A percentile compares a stretch with the other conserved stretches of the same genome.
Conservation (phyloP, 2,888 invertebrate genomes). For the Mystacides longicornis region DNA sequence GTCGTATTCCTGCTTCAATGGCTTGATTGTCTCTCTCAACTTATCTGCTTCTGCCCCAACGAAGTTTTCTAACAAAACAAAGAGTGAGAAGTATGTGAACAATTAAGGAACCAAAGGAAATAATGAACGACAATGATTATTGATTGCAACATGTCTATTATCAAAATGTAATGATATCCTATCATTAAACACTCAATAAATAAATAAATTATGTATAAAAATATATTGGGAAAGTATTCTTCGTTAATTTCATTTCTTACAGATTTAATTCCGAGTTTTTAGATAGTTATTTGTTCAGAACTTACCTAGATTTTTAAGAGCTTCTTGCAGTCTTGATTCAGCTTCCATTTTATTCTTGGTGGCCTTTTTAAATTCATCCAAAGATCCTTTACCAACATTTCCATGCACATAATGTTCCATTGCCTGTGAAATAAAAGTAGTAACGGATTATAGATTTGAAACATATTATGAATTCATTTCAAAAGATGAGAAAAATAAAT, state of each 20-base stretch:
- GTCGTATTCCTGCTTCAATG: constrained; percentile 52
- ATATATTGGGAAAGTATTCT: no score
- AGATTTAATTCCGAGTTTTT: no score
- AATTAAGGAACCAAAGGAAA: no score
- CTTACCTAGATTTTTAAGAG: constrained; percentile 19
- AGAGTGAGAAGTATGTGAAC: no score
- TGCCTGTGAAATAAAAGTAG: constrained; percentile 12
- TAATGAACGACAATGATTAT: no score
- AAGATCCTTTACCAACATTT: constrained; percentile 15
- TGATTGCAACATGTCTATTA: no score
- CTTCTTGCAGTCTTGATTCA: constrained; percentile 13
- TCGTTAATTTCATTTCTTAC: no score
- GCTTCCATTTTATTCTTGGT: constrained; percentile 18
- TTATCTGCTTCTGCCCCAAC: constrained; percentile 39
- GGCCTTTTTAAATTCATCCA: constrained; percentile 19
- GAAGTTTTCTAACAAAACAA: constrained; percentile 12
- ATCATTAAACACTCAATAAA: no score
- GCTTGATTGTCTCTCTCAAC: constrained; percentile 50
- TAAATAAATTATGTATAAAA: no score
- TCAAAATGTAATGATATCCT: no score
- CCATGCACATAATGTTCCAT: constrained; percentile 20
- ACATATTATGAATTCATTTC: neutral
- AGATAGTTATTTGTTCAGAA: neutral
- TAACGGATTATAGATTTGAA: neutral
- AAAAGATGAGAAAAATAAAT: neutral